phyloP scores from a whole-genome alignment of 2,888 invertebrate species.

The Thymelicus acteon region DNA sequence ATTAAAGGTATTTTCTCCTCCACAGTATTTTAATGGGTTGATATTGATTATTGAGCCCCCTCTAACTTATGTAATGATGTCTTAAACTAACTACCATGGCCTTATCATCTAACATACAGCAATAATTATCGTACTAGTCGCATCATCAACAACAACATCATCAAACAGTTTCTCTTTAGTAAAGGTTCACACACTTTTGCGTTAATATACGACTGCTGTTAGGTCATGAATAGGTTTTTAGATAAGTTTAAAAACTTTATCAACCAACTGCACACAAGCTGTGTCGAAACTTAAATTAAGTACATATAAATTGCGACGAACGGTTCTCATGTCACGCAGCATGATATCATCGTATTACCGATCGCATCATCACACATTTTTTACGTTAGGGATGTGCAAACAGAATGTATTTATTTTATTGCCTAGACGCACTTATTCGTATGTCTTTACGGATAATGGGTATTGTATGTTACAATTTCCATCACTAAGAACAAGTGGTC shows the following conservation, averaged over 20 bases:
- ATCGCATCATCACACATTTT: constrained; percentile 21
- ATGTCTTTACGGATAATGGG: neutral
- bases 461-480: too few relatives aligned
- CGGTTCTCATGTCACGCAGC: constrained; percentile 14
- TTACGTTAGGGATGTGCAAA: constrained; percentile 1
- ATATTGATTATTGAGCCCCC: neutral
- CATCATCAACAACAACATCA: neutral
- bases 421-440: neutral
- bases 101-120: neutral
- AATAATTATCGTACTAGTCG: neutral
- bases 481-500: too few relatives aligned
- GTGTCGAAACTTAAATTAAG: neutral
- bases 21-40: neutral
- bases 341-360: constrained; percentile 30
- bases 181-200: neutral
- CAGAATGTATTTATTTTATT: neutral
- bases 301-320: constrained; percentile 3
- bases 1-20: too few relatives aligned
- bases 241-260: neutral
- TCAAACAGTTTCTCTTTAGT: neutral
- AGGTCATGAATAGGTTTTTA: too few relatives aligned
- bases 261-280: neutral
- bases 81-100: neutral
- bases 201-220: too few relatives aligned
- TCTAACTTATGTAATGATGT: neutral